Evolutionary conservation across 2,797 vertebrate species (phyloP), one percentile per base, ranked within the genome.

Genomic region (Notolepis coatsorum): DNA sequence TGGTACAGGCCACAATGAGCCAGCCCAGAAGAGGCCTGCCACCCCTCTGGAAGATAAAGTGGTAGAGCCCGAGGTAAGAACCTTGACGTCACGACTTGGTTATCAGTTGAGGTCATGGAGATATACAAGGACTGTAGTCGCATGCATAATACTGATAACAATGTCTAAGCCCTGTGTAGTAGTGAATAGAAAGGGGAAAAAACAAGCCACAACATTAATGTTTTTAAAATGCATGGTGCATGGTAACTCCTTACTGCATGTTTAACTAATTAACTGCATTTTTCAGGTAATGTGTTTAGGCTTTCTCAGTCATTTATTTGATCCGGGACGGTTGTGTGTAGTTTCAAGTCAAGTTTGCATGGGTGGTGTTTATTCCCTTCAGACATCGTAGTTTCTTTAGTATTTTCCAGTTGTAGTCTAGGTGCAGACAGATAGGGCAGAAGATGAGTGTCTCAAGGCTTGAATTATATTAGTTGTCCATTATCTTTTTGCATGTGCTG

Each of bases 11-110:
- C 82, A 58, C 2, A 83, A 56, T 45, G 88, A 92, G 23, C 88
- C 88, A 17, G 88, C 85, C 13, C 81, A 89, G 63, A 92, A 94
- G 81, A 92, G 68, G 2, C 66, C 75, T 0, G 61, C 89, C 2
- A 64, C 91, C 58, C 88, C 61, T 3, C 65, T 63, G 43, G 91
- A 89, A 0, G 85, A 89, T 61, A 80, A 73, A 77, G 56, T 45
- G 21, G 41, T 37, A 0, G 68, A 84, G 66, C 61, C 88, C 30
- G 91, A 95, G 95, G 97, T 98, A 93, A 77, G 85, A 56, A 12
- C 18, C 3, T 9, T 2, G 13, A 2, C 9, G n/a, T 13, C 6
- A 20, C 24, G 7, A 61, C 33, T 38, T 21, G 15, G 18, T 28
- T 25, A 56, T 18, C 21, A 42, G 39, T 1, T 51, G 31, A 27